Evolutionary conservation across 2,888 invertebrate genomes (phyloP), one percentile per base, ranked within the genome.

Genomic region (Sminthurides aquaticus): DNA sequence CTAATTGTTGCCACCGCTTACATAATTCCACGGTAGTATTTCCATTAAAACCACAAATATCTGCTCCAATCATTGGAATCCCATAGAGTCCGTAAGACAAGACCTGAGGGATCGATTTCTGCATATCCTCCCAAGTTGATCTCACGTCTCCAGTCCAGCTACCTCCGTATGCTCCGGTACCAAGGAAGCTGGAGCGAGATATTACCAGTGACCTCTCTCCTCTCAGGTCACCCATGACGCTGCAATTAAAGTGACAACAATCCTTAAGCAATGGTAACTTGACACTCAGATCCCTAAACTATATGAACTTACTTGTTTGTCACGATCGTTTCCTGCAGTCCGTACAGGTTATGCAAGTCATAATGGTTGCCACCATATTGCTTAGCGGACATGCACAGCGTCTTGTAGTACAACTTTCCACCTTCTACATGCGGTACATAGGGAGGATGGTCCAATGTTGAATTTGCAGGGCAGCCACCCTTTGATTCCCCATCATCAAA

Each of bases 61-160:
- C 70, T 1, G 70, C 73, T 24, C 79, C 79, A 55, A 79, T 78
- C 76, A 80, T 78, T 3, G 80, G 80, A 65, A 80, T 79, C 20
- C 81, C 81, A 74, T 79, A 81, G 63, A 81, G 67, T 66, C 79
- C 80, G 74, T 80, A 81, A 58, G 79, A 78, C 18, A 81, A 74
- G 49, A 75, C 76, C 85, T 86, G 84, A 11, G 87, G 85, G 69
- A 91, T 83, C 11, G 87, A 84, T 80, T 85, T 85, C 76, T 81
- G 81, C 83, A 91, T 82, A 76, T 90, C 89, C 64, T 86, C 82
- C 91, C 91, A 92, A 52, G 82, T 80, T 49, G 91, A 89, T 70
- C 78, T 80, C 68, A 89, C 84, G 79, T 92, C 92, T 0, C 91
- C 92, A 73, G 88, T 86, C 91, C 91, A 91, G 78, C 91, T 90